Percentiles rank a stretch among this genome's conserved stretches.
phyloP scores from a whole-genome alignment of 2,113 vertebrate species.

The Amazona vittata region DNA sequence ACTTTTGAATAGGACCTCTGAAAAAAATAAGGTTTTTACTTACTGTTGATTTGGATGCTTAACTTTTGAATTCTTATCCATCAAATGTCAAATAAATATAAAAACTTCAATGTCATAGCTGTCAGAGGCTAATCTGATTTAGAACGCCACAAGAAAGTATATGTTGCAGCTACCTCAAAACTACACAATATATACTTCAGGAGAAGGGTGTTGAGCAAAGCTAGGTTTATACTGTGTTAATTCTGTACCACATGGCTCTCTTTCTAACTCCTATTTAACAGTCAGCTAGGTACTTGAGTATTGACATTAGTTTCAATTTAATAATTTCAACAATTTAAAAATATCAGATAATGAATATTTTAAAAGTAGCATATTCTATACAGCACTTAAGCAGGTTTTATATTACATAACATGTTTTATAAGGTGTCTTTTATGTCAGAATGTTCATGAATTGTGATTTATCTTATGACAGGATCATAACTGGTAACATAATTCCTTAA shows the following conservation, averaged over 20 bases:
- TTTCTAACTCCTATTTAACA: neutral
- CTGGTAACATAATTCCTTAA: neutral
- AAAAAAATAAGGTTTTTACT: neutral
- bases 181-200: neutral
- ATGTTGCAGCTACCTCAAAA: neutral
- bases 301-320: neutral
- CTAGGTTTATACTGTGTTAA: neutral
- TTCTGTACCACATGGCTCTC: neutral
- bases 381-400: neutral
- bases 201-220: neutral
- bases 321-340: neutral
- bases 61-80: neutral
- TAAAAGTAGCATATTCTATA: neutral
- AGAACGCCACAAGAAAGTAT: neutral
- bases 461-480: neutral
- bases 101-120: neutral
- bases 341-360: neutral
- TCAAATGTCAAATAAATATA: neutral
- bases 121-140: neutral
- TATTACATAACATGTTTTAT: neutral
- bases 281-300: neutral
- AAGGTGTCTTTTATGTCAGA: neutral
- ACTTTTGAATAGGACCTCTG: neutral
- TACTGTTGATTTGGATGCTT: neutral
- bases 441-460: neutral